Base-by-base conservation (phyloP, 2,888 invertebrate genomes). In the Trilocha varians region DNA sequence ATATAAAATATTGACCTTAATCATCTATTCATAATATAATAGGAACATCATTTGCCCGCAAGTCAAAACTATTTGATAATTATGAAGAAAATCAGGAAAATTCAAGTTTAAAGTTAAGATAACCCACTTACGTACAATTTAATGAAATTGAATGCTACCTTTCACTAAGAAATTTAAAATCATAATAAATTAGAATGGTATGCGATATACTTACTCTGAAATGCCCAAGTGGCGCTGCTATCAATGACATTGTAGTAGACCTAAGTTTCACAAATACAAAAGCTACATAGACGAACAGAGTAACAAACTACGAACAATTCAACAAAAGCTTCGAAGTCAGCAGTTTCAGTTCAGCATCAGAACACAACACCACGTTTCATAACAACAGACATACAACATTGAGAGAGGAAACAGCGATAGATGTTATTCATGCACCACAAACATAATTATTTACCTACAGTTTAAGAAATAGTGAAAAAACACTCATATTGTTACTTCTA, bases 351-450 rank as follows among this genome's bases (percentile, higher is more conserved):
- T 44, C 53, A 69, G 66, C 62, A 68, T 60, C 49, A 58, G 59
- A 62, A 75, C 80, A 82, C 78, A 80, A 80, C 78, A 82, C 80
- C 77, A 79, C 82, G 77, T 70, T 66, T 70, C 70, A 71, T 62
- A 64, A 68, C 53, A 69, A 25, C 59, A 53, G 55, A 62, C 55
- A 59, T 52, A 64, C 65, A 59, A 68, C 69, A 68, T 50, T 52
- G 47, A 67, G 54, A 55, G 45, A 55, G 54, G 54, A 63, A 60
- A 61, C 59, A 70, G 62, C 65, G 61, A 80, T 79, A 85, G 85
- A 85, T 85, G 85, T 85, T 85, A 85, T 85, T 85, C 85, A 83
- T 85, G 85, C 85, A 85, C 85, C 84, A 80, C 75, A 62, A 59
- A 65, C 59, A 72, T 67, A 65, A 69, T 54, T 41, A 57, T 33